Evolutionary conservation across 2,888 invertebrate genomes (phyloP).

Genomic region (Acleris sparsana): DNA sequence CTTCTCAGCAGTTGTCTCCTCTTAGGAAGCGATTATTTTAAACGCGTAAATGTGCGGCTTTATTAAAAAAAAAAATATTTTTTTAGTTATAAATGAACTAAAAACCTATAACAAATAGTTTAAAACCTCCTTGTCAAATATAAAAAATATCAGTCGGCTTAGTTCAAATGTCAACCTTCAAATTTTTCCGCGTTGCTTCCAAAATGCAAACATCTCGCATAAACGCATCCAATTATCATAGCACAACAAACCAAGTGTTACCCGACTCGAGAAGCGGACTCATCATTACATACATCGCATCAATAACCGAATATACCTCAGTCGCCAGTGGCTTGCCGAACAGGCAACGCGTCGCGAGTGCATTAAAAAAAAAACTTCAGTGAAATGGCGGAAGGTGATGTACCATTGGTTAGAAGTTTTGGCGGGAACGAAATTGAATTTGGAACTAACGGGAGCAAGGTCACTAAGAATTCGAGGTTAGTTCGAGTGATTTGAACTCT

Average conservation of each 20-base stretch:
- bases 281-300: slow-evolving; percentile 69
- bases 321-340: slow-evolving; percentile 56
- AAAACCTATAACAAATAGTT: too few species aligned
- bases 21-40: too few species aligned
- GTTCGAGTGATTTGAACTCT: slow-evolving; percentile 42
- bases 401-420: slow-evolving; percentile 75
- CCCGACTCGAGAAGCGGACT: slow-evolving; percentile 57
- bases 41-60: too few species aligned
- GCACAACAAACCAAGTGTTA: slow-evolving; percentile 60
- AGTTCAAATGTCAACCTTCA: too few species aligned
- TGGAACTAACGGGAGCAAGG: slow-evolving; percentile 67
- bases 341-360: slow-evolving; percentile 21
- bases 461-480: slow-evolving; percentile 74
- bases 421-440: slow-evolving; percentile 74
- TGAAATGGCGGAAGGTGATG: slow-evolving; percentile 74
- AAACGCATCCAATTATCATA: slow-evolving; percentile 73
- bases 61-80: too few species aligned
- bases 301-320: slow-evolving; percentile 67
- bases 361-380: slow-evolving; percentile 21
- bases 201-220: slow-evolving; percentile 45
- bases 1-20: too few species aligned
- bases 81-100: too few species aligned
- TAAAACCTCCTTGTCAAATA: too few species aligned
- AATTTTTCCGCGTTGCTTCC: too few species aligned
- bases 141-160: too few species aligned